Evolutionary conservation across 1,140 invertebrate species (phyloP).

Genomic region (Popillia japonica): DNA sequence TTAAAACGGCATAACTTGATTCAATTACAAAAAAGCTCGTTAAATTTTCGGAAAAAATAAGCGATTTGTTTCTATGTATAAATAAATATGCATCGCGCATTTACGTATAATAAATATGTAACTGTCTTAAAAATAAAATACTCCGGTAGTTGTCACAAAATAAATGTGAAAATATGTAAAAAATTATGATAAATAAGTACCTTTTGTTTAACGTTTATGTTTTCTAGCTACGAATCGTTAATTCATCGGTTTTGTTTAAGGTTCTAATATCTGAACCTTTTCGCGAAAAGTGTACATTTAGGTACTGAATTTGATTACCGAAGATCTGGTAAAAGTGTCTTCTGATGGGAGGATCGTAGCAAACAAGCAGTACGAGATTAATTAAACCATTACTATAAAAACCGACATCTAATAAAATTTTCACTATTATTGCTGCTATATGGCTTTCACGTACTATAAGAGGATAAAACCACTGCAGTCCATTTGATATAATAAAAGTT

Average conservation of each 20-base stretch:
- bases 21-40: too few relatives aligned
- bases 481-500: not conserved
- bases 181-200: too few relatives aligned
- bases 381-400: not conserved
- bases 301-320: not conserved
- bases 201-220: too few relatives aligned
- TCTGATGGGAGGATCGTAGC: not conserved
- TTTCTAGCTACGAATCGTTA: too few relatives aligned
- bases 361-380: not conserved
- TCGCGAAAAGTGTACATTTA: not conserved
- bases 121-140: too few relatives aligned
- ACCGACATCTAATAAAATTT: not conserved
- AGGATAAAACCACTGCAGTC: not conserved
- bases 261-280: not conserved
- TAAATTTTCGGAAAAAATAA: too few relatives aligned
- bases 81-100: too few relatives aligned
- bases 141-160: too few relatives aligned
- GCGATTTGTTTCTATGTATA: too few relatives aligned
- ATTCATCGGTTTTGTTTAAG: not conserved
- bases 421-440: not conserved
- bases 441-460: not conserved
- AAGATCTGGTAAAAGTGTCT: not conserved
- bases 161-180: too few relatives aligned
- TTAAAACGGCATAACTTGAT: too few relatives aligned
- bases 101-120: too few relatives aligned